Evolutionary conservation across 35 echinoderm and acorn worm genomes (phyloP).

Genomic region (Apostichopus parvimensis): DNA sequence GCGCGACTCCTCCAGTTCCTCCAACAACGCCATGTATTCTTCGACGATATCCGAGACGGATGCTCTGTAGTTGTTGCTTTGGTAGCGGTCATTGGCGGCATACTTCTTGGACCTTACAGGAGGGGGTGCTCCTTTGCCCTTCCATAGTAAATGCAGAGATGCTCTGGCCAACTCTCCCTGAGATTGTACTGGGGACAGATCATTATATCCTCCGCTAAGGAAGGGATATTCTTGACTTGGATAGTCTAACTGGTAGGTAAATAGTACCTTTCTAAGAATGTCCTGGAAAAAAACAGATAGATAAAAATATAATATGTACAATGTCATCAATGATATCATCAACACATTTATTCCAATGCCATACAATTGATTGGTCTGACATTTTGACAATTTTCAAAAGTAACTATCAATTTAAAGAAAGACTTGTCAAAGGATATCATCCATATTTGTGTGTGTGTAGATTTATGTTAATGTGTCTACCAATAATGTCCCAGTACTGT

Average conservation of each 20-base stretch:
- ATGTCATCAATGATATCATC: too few relatives aligned
- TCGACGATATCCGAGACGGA: slow-evolving; percentile 6
- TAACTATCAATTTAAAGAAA: too few relatives aligned
- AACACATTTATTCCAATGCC: too few relatives aligned
- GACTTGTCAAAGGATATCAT: too few relatives aligned
- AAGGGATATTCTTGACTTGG: slow-evolving; percentile 2
- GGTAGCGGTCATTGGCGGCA: neutral
- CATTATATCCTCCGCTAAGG: neutral
- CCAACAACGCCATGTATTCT: slow-evolving; percentile 23
- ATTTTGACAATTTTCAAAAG: too few relatives aligned
- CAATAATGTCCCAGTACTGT: too few relatives aligned
- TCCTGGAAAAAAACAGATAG: slow-evolving; percentile 5
- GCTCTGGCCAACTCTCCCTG: neutral
- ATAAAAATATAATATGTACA: too few relatives aligned
- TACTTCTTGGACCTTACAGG: slow-evolving; percentile 47
- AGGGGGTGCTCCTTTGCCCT: neutral
- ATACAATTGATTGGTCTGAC: too few relatives aligned
- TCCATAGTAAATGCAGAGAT: slow-evolving; percentile 9
- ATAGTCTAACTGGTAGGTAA: slow-evolving; percentile 38
- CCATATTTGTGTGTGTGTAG: too few relatives aligned
- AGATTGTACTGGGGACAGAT: neutral
- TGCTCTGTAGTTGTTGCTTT: neutral
- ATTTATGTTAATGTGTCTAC: too few relatives aligned
- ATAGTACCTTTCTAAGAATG: slow-evolving; percentile 18
- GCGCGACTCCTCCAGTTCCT: neutral